These are phyloP conservation scores for Dioctria rufipes DNA, from an alignment of 2,888 invertebrate genomes.

Conservation along the genomic window DNA sequence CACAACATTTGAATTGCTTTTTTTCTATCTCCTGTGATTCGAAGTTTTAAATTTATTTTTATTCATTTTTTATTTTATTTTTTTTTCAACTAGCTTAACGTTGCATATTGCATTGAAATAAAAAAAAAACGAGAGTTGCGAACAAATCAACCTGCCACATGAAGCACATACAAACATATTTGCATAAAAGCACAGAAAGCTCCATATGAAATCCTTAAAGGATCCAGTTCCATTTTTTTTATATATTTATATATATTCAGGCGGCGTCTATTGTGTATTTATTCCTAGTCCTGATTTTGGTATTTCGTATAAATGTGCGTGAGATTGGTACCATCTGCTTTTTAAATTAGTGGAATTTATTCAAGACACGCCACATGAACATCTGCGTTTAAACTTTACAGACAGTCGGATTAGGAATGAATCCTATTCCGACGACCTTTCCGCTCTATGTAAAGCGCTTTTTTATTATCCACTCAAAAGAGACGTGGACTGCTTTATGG, in stretches of 20 bases:
- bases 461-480: constrained; percentile 9
- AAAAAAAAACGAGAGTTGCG: background rate
- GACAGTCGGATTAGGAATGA: constrained; percentile 23
- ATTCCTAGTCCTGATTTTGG: constrained; percentile 41
- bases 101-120: background rate
- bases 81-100: too few relatives aligned
- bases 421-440: background rate
- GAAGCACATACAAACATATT: background rate
- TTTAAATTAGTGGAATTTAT: constrained; percentile 34
- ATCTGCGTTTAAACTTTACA: constrained; percentile 45
- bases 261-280: constrained; percentile 30
- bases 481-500: background rate
- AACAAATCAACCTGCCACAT: constrained; percentile 3
- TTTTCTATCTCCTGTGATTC: background rate
- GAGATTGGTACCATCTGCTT: constrained; percentile 29
- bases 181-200: background rate
- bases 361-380: constrained; percentile 39
- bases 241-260: constrained; percentile 10
- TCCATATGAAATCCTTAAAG: background rate
- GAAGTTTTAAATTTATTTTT: background rate
- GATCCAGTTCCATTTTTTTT: background rate
- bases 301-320: constrained; percentile 33
- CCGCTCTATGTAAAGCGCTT: constrained; percentile 6
- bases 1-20: background rate
- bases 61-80: too few relatives aligned